Base-by-base conservation (phyloP, 37 sponge, comb jelly and placozoan genomes). In the Oopsacas minuta region DNA sequence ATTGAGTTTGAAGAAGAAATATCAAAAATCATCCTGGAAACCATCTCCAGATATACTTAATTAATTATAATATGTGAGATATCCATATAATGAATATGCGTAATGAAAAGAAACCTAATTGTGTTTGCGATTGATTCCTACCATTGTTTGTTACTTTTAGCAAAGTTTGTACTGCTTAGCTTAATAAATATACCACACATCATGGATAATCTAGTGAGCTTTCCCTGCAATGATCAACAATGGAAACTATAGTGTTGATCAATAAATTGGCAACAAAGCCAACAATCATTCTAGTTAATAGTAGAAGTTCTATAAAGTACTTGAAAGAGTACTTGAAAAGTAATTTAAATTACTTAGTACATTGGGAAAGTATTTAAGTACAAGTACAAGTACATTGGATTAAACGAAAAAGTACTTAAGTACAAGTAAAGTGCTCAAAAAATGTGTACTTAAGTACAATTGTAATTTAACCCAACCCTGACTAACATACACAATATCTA, bases 11-110 rank as follows among this genome's bases (percentile, higher is more conserved):
- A 61, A 61, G 75, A 61, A 61, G 75, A 61, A 12, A 61, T 61
- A 61, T 61, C 75, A 61, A 61, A 61, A 61, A 25, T 61, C 75
- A 61, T 61, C 75, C 75, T 61, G 75, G 75, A 61, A 61, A 61
- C 75, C 75, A 61, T 42, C 75, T 61, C 75, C 20, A 61, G 75
- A 61, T 61, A 46, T 22, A 46, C 51, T n/a, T n/a, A n/a, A n/a
- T n/a, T 46, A 61, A 25, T 61, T 61, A 61, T 61, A 61, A n/a
- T 61, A 61, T 42, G 49, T 42, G 49, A 42, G 49, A 42, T 42
- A 42, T 42, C 49, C 49, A 42, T 42, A 42, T 42, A 42, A 15
- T 42, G 49, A 42, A 42, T 42, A 42, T 61, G 75, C 75, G 75
- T 61, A 61, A 12, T 61, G 75, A 61, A 61, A 61, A 61, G 75